Percentiles rank a stretch among this genome's conserved stretches.
Evolutionary conservation across 2,797 vertebrate genomes (phyloP).

Genomic region (Protonibea diacanthus): DNA sequence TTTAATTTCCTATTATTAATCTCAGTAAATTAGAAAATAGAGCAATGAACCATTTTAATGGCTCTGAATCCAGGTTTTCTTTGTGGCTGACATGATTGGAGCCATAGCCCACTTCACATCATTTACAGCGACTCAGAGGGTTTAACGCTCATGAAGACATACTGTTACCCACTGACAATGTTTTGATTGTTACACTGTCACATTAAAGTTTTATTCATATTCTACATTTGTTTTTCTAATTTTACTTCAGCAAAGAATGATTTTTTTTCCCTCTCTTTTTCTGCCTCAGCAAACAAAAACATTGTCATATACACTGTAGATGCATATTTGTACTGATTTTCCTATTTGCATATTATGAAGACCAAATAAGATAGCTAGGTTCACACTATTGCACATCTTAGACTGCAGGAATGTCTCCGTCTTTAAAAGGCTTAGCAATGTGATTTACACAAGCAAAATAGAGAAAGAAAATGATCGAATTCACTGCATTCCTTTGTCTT

Average conservation of each 20-base stretch:
- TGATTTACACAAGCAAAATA: conserved; percentile 61
- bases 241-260: conserved; percentile 15
- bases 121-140: conserved; percentile 59
- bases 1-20: conserved; percentile 81
- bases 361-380: conserved; percentile 21
- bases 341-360: conserved; percentile 18
- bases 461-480: conserved; percentile 60
- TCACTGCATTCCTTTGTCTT: conserved; percentile 23
- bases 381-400: conserved; percentile 11
- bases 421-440: conserved; percentile 46
- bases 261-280: neutral
- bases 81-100: conserved; percentile 65
- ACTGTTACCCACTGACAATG: conserved; percentile 38
- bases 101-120: conserved; percentile 60
- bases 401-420: conserved; percentile 23
- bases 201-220: conserved; percentile 6
- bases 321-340: conserved; percentile 20
- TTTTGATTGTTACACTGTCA: conserved; percentile 17
- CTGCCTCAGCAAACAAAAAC: neutral
- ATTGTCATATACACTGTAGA: neutral
- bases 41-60: conserved; percentile 82
- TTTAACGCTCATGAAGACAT: conserved; percentile 54
- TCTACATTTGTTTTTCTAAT: conserved; percentile 2
- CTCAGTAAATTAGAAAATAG: conserved; percentile 83
- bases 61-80: conserved; percentile 76